Evolutionary conservation across 2,797 vertebrate species (phyloP).

Genomic region (Enteromius paludinosus): DNA sequence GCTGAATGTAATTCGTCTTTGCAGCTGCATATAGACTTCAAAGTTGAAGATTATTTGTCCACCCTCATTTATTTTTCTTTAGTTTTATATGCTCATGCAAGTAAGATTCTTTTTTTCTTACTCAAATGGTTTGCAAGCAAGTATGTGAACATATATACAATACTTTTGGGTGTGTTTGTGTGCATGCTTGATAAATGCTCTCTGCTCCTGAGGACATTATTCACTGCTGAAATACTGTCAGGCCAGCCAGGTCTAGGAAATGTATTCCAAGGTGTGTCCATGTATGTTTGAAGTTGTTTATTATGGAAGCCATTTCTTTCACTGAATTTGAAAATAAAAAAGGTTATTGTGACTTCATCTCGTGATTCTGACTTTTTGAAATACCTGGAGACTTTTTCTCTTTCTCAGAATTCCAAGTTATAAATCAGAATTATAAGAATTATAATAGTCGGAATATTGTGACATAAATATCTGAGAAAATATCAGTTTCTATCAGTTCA

Average conservation of each 20-base stretch:
- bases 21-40: not conserved
- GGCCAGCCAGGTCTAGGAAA: constrained; percentile 64
- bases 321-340: too few relatives aligned
- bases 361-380: too few relatives aligned
- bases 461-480: too few relatives aligned
- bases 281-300: not conserved
- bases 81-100: not conserved
- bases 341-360: too few relatives aligned
- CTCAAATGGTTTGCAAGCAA: constrained; percentile 9
- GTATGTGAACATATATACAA: constrained; percentile 20
- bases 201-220: constrained; percentile 69
- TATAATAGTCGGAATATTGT: too few relatives aligned
- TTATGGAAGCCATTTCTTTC: too few relatives aligned
- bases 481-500: too few relatives aligned
- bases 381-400: too few relatives aligned
- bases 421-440: too few relatives aligned
- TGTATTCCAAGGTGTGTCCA: constrained; percentile 5
- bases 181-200: constrained; percentile 69
- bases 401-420: too few relatives aligned
- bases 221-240: constrained; percentile 66
- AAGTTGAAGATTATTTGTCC: constrained; percentile 6
- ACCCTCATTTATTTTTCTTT: not conserved
- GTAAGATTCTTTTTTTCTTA: not conserved
- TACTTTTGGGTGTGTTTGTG: constrained; percentile 24
- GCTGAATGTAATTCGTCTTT: not conserved